A percentile compares a stretch with the other conserved stretches of the same genome.
phyloP scores from a whole-genome alignment of 2,888 invertebrate genomes.

The Agonopterix heracliana region DNA sequence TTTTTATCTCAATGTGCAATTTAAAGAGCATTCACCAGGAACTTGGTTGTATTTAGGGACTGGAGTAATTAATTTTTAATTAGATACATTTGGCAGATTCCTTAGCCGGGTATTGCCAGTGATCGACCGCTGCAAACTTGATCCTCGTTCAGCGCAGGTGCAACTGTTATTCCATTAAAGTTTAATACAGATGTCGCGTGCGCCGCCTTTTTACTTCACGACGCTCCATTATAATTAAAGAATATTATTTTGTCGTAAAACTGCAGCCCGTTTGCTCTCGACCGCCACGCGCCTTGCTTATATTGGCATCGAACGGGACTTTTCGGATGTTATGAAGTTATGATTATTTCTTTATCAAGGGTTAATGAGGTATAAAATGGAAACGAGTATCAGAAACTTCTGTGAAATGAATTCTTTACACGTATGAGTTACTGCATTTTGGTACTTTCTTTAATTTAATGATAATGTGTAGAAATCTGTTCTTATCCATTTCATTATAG shows the following conservation, averaged over 20 bases:
- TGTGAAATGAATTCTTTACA: conserved; percentile 9
- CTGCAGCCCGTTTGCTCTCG: conserved; percentile 37
- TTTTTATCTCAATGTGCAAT: conserved; percentile 11
- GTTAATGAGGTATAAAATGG: conserved; percentile 24
- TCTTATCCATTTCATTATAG: too few species aligned
- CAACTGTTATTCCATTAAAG: conserved; percentile 65
- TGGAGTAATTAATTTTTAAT: conserved; percentile 56
- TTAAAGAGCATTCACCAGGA: conserved; percentile 14
- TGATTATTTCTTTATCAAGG: conserved; percentile 49
- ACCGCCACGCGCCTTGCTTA: conserved; percentile 50
- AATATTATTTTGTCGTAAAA: conserved; percentile 73
- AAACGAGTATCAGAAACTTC: conserved; percentile 18
- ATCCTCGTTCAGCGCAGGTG: conserved; percentile 54
- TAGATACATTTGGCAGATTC: conserved; percentile 53
- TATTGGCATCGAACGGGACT: conserved; percentile 48
- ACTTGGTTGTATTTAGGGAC: conserved; percentile 28
- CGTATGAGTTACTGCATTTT: conserved; percentile 7
- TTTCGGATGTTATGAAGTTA: conserved; percentile 28
- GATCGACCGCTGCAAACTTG: conserved; percentile 43
- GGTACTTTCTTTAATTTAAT: not conserved
- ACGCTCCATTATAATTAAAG: conserved; percentile 71
- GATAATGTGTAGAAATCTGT: too few species aligned
- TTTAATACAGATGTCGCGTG: conserved; percentile 74
- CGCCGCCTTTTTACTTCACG: conserved; percentile 60
- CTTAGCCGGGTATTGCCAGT: conserved; percentile 27